Conservation (phyloP, 2,113 vertebrate species). For the mouse (Mus musculus) region DNA sequence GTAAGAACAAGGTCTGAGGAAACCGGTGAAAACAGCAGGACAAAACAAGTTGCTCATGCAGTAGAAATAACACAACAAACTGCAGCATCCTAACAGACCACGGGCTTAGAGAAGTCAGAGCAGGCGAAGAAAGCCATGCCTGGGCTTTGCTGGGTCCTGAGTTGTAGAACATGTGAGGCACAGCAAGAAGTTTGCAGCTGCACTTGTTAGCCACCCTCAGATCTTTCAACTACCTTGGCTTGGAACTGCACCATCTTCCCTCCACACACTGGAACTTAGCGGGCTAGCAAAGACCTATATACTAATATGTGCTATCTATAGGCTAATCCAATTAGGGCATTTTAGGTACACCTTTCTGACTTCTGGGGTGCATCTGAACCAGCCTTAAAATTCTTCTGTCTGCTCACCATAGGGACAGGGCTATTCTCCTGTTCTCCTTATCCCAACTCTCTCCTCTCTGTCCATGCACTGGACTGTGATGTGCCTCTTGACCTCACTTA, state of each 20-base stretch:
- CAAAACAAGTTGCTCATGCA: not conserved
- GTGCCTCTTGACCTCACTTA: not conserved
- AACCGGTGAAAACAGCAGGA: not conserved
- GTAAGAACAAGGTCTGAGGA: not conserved
- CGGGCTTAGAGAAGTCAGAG: not conserved
- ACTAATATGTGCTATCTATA: not conserved
- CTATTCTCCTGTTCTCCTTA: not conserved
- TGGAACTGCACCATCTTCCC: not conserved
- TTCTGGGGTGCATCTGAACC: not conserved
- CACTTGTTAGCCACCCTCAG: not conserved
- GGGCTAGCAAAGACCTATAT: not conserved
- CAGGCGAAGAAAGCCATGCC: not conserved
- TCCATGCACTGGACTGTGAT: not conserved
- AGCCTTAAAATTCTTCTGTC: not conserved
- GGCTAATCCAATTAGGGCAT: not conserved
- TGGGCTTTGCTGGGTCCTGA: not conserved
- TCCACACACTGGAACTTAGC: not conserved
- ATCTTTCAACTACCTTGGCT: not conserved
- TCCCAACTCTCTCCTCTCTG: not conserved
- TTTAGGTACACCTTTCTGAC: not conserved
- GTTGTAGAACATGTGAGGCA: not conserved
- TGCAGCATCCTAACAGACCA: not conserved
- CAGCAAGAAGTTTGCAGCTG: not conserved
- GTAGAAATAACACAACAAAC: conserved; percentile 1
- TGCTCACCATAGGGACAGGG: not conserved